Conservation (phyloP, 2,888 invertebrate species). For the Drosophila affinis region DNA sequence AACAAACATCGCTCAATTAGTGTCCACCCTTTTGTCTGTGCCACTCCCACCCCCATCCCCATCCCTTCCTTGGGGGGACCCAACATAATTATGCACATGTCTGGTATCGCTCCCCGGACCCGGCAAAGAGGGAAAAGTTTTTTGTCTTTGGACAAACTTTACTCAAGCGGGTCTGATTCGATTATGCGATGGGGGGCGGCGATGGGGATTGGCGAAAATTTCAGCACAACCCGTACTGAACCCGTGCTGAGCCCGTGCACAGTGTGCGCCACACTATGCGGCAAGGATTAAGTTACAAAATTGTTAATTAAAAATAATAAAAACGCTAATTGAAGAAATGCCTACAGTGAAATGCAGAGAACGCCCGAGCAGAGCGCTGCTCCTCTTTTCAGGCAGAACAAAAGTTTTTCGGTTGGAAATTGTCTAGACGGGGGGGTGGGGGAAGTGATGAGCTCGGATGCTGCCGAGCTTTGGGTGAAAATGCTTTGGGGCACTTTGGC, state of each 20-base stretch:
- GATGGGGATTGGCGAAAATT: constrained; percentile 19
- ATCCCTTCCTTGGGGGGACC: neutral
- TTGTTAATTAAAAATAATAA: constrained; percentile 79
- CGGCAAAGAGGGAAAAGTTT: constrained; percentile 31
- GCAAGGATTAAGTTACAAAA: constrained; percentile 72
- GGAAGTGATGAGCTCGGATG: constrained; percentile 1
- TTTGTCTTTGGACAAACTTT: constrained; percentile 69
- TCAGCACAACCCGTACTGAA: constrained; percentile 37
- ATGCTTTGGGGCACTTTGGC: constrained; percentile 56
- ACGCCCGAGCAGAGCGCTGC: neutral
- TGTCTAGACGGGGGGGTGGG: constrained; percentile 51
- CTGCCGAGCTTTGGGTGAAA: constrained; percentile 10
- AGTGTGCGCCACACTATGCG: constrained; percentile 30
- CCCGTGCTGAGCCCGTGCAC: neutral
- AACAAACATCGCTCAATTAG: constrained; percentile 57
- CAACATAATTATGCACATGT: constrained; percentile 67
- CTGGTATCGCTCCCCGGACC: constrained; percentile 39
- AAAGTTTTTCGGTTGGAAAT: constrained; percentile 59
- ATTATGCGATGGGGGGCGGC: constrained; percentile 54
- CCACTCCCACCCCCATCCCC: neutral
- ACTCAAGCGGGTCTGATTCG: constrained; percentile 63
- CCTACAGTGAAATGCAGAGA: constrained; percentile 49
- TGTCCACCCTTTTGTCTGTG: constrained; percentile 48
- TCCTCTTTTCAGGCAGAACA: constrained; percentile 22
- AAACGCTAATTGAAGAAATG: constrained; percentile 76